phyloP scores from a whole-genome alignment of 92 coral and sea anemone species.

The Palythoa caribaeorum region DNA sequence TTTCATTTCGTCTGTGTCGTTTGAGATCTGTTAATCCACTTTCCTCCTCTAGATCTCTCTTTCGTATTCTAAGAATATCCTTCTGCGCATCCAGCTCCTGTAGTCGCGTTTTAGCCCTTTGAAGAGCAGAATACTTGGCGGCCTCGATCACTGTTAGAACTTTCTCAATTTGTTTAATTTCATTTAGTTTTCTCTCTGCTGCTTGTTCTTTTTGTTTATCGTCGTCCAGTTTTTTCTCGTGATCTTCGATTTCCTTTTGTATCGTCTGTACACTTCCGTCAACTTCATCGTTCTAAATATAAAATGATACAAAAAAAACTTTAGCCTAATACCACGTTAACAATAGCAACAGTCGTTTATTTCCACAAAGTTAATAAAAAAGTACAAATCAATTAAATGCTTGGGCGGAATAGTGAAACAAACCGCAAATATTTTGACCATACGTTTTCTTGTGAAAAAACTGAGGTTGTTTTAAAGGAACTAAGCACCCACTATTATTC shows the following conservation, averaged over 20 bases:
- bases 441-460: too few species aligned
- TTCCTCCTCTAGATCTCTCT: conserved; percentile 80
- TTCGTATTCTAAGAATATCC: conserved; percentile 72
- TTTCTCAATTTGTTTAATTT: conserved; percentile 85
- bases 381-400: too few species aligned
- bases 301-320: neutral
- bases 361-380: too few species aligned
- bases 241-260: conserved; percentile 64
- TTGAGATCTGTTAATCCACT: conserved; percentile 67
- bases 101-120: conserved; percentile 78
- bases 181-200: conserved; percentile 84
- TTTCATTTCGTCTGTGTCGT: conserved; percentile 73
- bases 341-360: neutral
- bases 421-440: too few species aligned
- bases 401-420: too few species aligned
- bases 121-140: conserved; percentile 91
- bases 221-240: conserved; percentile 73
- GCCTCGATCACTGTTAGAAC: conserved; percentile 93
- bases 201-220: conserved; percentile 80
- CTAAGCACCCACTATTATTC: too few species aligned
- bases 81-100: conserved; percentile 59
- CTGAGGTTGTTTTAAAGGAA: too few species aligned
- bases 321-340: neutral
- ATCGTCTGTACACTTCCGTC: conserved; percentile 24
- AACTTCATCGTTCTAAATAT: conserved; percentile 11